These are phyloP conservation scores for Eonycteris spelaea DNA, from an alignment of 2,113 vertebrate genomes.

Conservation along the genomic window DNA sequence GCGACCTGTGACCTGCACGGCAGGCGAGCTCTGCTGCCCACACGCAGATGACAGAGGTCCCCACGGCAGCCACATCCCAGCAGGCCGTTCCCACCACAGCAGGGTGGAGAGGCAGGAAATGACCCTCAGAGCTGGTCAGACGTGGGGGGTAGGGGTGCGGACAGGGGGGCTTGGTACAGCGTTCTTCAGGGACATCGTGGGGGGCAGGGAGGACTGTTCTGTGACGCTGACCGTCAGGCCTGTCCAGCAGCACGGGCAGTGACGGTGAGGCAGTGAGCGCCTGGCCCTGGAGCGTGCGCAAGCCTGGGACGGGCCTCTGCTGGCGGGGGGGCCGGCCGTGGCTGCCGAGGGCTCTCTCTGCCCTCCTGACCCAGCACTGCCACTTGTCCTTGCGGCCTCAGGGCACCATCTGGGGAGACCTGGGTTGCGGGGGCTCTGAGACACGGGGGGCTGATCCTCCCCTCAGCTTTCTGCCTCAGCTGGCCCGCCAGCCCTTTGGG, in stretches of 20 bases:
- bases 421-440: neutral
- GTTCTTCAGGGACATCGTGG: no score
- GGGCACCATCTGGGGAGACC: neutral
- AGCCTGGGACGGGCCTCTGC: neutral
- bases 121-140: neutral
- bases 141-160: neutral
- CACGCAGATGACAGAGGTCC: neutral
- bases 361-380: neutral
- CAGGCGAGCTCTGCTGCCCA: no score
- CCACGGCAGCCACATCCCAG: neutral
- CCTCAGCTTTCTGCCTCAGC: neutral
- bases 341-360: neutral
- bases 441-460: neutral
- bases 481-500: no score
- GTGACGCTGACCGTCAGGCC: accelerated
- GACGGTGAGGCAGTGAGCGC: neutral
- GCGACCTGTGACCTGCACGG: no score
- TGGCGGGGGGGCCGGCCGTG: neutral
- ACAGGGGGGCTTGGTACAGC: neutral
- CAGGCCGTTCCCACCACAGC: neutral
- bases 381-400: neutral
- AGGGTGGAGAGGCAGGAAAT: neutral
- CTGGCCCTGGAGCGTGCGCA: neutral
- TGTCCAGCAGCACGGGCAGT: neutral
- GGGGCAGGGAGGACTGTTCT: neutral